Conservation (phyloP, 2,113 vertebrate species). For the Globicephala melas region DNA sequence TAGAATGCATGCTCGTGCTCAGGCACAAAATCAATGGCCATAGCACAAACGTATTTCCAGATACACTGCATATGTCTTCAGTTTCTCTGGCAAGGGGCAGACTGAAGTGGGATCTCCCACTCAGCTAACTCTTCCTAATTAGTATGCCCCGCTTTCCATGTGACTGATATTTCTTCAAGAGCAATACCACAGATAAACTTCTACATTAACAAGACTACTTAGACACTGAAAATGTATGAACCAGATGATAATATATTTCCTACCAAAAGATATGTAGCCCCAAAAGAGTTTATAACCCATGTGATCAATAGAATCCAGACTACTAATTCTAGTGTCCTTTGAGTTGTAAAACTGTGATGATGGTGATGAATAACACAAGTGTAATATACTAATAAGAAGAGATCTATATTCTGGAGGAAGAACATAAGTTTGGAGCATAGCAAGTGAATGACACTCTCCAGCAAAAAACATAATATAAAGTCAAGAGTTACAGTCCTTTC, state of each 20-base stretch:
- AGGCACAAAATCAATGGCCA: conserved; percentile 10
- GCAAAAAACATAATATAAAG: background rate
- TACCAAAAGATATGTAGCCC: background rate
- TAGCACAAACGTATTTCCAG: background rate
- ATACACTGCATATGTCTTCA: background rate
- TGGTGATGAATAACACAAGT: background rate
- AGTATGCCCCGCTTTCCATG: background rate
- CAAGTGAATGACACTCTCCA: background rate
- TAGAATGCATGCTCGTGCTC: background rate
- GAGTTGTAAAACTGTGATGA: background rate
- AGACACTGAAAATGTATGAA: background rate
- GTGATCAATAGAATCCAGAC: background rate
- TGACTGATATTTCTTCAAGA: background rate
- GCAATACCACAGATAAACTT: background rate
- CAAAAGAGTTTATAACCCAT: background rate
- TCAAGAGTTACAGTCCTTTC: background rate
- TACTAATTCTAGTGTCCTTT: background rate
- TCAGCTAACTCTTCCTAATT: background rate
- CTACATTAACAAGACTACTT: background rate
- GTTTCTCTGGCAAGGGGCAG: background rate
- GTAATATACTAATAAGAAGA: background rate
- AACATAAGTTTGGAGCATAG: background rate
- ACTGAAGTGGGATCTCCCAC: background rate
- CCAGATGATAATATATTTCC: background rate
- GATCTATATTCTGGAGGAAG: background rate